Base-by-base conservation (phyloP, 1,140 invertebrate genomes). In the Harlomillsia oculata region DNA sequence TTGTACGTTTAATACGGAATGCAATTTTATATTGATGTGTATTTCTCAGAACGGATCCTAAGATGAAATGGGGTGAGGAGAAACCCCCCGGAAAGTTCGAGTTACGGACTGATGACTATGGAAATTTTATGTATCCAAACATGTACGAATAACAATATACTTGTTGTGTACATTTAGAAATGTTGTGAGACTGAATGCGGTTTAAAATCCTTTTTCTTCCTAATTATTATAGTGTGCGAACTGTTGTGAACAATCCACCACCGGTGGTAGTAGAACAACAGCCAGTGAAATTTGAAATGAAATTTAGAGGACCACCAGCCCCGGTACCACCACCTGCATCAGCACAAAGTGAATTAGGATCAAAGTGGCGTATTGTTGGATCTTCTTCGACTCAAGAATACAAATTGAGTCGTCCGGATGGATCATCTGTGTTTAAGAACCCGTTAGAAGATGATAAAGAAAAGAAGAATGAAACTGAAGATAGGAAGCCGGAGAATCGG, bases 291-390 rank as follows among this genome's bases (percentile, higher is more conserved):
- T 63, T 63, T 53, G 57, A 59, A 18, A 63, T 59, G 56, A 63
- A 59, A 37, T 53, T 63, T 28, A 36, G 51, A 20, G 50, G 39
- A 18, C 26, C 18, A 14, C 43, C 20, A 40, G 3, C 20, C 28
- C 37, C 39, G n/a, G n/a, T 34, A 1, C 21, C 23, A n/a, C 30
- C 45, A 40, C 20, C 29, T 40, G 25, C 25, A 14, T 14, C 45
- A 4, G n/a, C 29, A 5, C 51, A 43, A 20, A 53, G 51, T 16
- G 50, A 45, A 30, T 39, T 41, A 16, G 45, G 40, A 20, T 64
- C 62, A 28, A 64, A 64, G 41, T 64, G 62, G 62, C 29, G 62
- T 32, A 53, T 43, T 32, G 36, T 64, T 16, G 62, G 62, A 28
- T 41, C 45, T 37, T 37, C 52, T 5, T 13, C 49, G 13, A 14